A percentile compares a stretch with the other conserved stretches of the same genome.
Conservation (phyloP, 2,113 vertebrate species). For the Oryzias celebensis region DNA sequence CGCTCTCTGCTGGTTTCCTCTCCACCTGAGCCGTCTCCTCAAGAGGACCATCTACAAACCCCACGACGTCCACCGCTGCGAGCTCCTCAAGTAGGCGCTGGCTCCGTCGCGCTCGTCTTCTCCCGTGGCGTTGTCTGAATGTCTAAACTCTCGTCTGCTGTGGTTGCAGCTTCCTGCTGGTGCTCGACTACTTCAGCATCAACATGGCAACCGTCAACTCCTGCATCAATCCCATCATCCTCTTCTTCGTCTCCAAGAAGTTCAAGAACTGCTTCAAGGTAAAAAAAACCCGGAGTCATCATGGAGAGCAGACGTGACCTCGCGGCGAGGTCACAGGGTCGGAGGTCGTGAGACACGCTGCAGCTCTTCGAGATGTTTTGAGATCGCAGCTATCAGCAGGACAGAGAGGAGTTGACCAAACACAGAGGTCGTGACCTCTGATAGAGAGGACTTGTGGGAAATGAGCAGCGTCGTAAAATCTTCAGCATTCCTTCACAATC, state of each 20-base stretch:
- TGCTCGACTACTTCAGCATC: slow-evolving; percentile 90
- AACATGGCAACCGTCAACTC: slow-evolving; percentile 96
- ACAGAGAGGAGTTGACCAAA: not conserved
- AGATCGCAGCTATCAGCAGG: not conserved
- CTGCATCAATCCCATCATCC: slow-evolving; percentile 97
- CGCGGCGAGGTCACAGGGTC: slow-evolving; percentile 9
- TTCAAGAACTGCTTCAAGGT: slow-evolving; percentile 98
- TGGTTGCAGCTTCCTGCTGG: slow-evolving; percentile 84
- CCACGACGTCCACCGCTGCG: slow-evolving; percentile 82
- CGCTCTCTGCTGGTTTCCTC: slow-evolving; percentile 95
- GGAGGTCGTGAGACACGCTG: slow-evolving; percentile 36
- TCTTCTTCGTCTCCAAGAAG: slow-evolving; percentile 96
- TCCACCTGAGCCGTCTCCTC: slow-evolving; percentile 91
- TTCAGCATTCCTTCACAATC: too few species aligned
- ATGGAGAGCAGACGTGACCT: slow-evolving; percentile 2
- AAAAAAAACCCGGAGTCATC: slow-evolving; percentile 36
- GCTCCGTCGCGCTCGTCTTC: not conserved
- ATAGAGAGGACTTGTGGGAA: not conserved
- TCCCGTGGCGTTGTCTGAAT: not conserved
- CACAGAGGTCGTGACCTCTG: not conserved
- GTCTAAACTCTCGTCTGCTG: slow-evolving; percentile 44
- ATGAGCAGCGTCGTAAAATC: not conserved
- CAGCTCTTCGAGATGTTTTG: not conserved
- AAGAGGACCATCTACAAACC: slow-evolving; percentile 85
- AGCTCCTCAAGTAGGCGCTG: slow-evolving; percentile 84